phyloP scores from a whole-genome alignment of 2,113 vertebrate species.

The Rhynchomys soricoides region DNA sequence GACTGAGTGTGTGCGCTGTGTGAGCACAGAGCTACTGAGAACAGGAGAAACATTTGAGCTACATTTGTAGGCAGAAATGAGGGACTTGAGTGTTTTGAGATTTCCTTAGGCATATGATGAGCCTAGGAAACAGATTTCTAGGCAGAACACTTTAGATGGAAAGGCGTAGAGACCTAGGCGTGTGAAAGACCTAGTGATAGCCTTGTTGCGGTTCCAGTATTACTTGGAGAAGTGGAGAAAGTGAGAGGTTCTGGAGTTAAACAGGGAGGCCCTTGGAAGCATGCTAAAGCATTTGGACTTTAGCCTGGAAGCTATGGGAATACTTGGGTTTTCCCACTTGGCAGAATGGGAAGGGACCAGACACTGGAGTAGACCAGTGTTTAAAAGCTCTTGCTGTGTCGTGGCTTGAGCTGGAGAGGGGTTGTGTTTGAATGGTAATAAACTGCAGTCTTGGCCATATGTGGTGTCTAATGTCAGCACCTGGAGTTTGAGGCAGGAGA shows the following conservation, averaged over 20 bases:
- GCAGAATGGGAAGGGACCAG: background rate
- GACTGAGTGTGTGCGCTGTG: background rate
- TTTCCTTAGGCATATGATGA: background rate
- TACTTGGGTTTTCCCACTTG: slow-evolving; percentile 25
- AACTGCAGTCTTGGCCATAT: background rate
- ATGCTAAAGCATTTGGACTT: slow-evolving; percentile 35
- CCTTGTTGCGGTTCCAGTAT: background rate
- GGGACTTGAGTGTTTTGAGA: background rate
- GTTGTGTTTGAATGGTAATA: slow-evolving; percentile 7
- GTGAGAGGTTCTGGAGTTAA: slow-evolving; percentile 11
- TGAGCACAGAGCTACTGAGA: background rate
- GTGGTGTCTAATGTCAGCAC: background rate
- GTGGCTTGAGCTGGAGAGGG: slow-evolving; percentile 9
- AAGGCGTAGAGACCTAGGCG: background rate
- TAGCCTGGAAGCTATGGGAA: background rate
- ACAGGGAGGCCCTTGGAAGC: slow-evolving; percentile 14
- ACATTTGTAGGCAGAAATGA: background rate
- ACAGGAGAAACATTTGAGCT: background rate
- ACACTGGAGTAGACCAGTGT: background rate
- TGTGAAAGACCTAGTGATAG: background rate
- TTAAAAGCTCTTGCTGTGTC: slow-evolving; percentile 18
- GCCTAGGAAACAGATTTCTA: slow-evolving; percentile 29
- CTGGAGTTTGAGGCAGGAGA: background rate
- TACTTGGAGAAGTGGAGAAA: slow-evolving; percentile 29
- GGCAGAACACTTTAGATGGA: background rate